These are phyloP conservation scores for Salarias fasciatus DNA, from an alignment of 2,797 vertebrate genomes.

Conservation along the genomic window DNA sequence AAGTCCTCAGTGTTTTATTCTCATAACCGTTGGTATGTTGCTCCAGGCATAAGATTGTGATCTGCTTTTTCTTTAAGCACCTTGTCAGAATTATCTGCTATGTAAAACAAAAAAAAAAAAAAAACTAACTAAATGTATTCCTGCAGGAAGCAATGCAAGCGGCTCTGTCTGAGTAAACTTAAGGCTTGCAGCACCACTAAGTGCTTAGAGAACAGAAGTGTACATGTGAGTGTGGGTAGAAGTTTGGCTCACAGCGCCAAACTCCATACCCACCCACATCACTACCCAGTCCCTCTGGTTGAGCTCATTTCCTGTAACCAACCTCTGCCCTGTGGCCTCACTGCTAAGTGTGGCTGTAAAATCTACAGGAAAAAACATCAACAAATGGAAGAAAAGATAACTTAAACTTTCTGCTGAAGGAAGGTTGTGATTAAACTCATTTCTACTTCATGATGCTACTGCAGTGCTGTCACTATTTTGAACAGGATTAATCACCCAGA, in stretches of 20 bases:
- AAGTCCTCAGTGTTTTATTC: neutral
- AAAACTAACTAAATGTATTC: neutral
- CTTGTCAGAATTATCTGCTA: neutral
- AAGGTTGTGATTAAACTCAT: too few relatives aligned
- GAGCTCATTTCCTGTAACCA: conserved; percentile 40
- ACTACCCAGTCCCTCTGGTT: conserved; percentile 15
- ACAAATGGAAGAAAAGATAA: too few relatives aligned
- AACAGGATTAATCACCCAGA: too few relatives aligned
- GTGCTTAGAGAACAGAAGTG: conserved; percentile 12
- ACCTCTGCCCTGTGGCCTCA: conserved; percentile 6
- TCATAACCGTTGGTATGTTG: neutral
- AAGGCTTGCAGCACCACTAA: too few relatives aligned
- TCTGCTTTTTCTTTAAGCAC: neutral
- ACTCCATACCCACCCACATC: conserved; percentile 31
- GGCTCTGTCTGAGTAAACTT: neutral
- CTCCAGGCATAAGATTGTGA: neutral
- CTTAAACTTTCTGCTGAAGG: too few relatives aligned
- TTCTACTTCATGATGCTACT: too few relatives aligned
- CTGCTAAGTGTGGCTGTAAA: neutral
- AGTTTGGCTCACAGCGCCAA: conserved; percentile 34
- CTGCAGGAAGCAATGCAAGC: conserved; percentile 6
- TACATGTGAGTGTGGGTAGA: conserved; percentile 24
- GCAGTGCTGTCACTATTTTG: too few relatives aligned
- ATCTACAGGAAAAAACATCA: too few relatives aligned
- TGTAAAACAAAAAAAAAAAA: neutral